Base-by-base conservation (phyloP, 2,888 invertebrate genomes). In the Drosophila algonquin region DNA sequence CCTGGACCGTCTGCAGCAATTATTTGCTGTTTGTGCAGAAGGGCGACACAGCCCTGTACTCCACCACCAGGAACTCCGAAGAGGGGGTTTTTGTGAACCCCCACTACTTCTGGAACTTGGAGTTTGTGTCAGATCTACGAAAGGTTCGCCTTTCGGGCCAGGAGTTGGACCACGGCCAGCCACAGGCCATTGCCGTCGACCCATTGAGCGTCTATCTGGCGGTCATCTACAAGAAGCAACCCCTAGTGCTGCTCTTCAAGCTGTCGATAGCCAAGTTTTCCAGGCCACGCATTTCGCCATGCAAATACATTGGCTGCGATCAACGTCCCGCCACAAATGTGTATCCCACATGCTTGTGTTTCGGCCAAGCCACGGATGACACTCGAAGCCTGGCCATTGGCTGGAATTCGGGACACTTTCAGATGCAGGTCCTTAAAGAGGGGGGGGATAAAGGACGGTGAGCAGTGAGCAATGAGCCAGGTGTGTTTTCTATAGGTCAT, bases 161-260 rank as follows among this genome's bases (percentile, higher is more conserved):
- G 1, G 0, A 7, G 0, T n/a, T n/a, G 14, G 3, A 8, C 1
- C 65, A 70, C 7, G 60, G 68, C 5, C 12, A 30, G 1, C 48
- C 72, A 0, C 47, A 57, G 0, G 27, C 61, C 1, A 45, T 80
- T 1, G 56, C 64, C 8, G 52, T 77, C 27, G 80, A 80, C 45
- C 73, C 73, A 0, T 3, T 52, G 3, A 57, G 60, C 7, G 2
- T 60, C 1, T 69, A 62, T 21, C 35, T 80, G 35, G 75, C 83
- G 0, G 27, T 75, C 27, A 47, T 71, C 14, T 77, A 82, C 35
- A 58, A 63, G n/a, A 5, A 18, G 1, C 58, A 48, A 0, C 52
- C 77, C 1, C 77, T 55, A 45, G 65, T 80, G 0, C 30, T 80
- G 16, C 27, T 80, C 18, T 67, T 63, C 14, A 8, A 56, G 12